These are phyloP conservation scores for Nannobrachium achirus DNA, from an alignment of 2,113 vertebrate species.

Conservation along the genomic window DNA sequence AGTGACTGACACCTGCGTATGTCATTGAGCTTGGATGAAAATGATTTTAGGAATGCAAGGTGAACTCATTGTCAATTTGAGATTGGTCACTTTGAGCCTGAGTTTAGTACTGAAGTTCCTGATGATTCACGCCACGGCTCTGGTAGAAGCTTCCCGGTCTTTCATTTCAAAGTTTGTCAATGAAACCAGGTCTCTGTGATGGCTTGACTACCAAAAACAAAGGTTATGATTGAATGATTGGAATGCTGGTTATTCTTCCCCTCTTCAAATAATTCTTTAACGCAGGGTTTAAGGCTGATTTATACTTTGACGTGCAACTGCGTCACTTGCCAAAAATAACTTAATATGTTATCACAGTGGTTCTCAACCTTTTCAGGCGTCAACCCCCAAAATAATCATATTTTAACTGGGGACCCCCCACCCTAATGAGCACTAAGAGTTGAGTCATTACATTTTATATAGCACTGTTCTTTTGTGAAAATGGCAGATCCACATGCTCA, in stretches of 20 bases:
- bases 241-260: conserved; percentile 79
- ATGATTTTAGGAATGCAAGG: neutral
- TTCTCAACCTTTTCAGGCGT: too few relatives aligned
- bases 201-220: conserved; percentile 36
- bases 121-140: conserved; percentile 60
- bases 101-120: conserved; percentile 27
- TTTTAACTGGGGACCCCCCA: too few relatives aligned
- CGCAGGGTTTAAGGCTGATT: conserved; percentile 55
- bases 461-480: too few relatives aligned
- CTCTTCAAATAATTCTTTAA: conserved; percentile 42
- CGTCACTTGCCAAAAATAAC: too few relatives aligned
- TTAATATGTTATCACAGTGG: too few relatives aligned
- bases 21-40: conserved; percentile 3
- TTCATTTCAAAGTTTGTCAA: conserved; percentile 26
- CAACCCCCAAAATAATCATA: too few relatives aligned
- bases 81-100: neutral
- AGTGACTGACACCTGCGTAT: conserved; percentile 51
- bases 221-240: conserved; percentile 55
- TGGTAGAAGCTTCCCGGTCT: conserved; percentile 9
- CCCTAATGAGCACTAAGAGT: too few relatives aligned
- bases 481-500: too few relatives aligned
- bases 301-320: conserved; percentile 29
- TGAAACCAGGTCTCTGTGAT: conserved; percentile 14
- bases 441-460: too few relatives aligned
- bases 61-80: neutral